These are phyloP conservation scores for Drosophila pandora DNA, from an alignment of 1,140 invertebrate species.

Conservation along the genomic window DNA sequence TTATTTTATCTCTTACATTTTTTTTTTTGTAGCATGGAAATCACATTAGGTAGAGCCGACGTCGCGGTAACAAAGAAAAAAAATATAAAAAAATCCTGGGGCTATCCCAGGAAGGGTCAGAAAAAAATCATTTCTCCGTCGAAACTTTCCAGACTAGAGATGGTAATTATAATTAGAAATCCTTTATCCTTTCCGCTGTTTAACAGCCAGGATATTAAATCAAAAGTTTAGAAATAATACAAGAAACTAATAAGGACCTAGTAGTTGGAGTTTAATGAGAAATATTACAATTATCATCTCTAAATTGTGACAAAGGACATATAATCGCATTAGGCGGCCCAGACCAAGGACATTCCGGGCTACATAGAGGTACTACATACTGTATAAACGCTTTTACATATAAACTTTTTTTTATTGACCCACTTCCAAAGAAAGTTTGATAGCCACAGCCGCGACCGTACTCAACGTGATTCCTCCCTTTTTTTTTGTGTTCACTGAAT, in stretches of 20 bases:
- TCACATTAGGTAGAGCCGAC: conserved; percentile 42
- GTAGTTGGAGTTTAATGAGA: neutral
- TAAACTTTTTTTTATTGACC: conserved; percentile 26
- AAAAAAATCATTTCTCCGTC: conserved; percentile 31
- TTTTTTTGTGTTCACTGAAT: conserved; percentile 7
- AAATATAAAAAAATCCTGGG: neutral
- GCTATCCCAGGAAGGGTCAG: conserved; percentile 11
- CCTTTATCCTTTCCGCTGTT: neutral
- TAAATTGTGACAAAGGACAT: conserved; percentile 15
- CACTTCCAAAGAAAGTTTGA: conserved; percentile 30
- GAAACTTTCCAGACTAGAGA: conserved; percentile 20
- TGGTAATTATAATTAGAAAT: conserved; percentile 5
- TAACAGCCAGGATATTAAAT: neutral
- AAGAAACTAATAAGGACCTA: neutral
- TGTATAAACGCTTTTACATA: conserved; percentile 5
- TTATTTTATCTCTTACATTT: conserved; percentile 40
- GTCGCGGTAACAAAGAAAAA: neutral
- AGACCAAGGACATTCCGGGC: conserved; percentile 28
- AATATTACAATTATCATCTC: neutral
- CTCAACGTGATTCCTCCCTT: conserved; percentile 33
- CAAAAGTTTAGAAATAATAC: neutral
- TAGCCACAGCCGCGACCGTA: conserved; percentile 13
- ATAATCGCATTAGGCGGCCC: conserved; percentile 69
- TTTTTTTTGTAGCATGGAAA: conserved; percentile 35
- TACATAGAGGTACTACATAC: neutral